phyloP scores from a whole-genome alignment of 1,140 invertebrate genomes.

The Aphidius gifuensis region DNA sequence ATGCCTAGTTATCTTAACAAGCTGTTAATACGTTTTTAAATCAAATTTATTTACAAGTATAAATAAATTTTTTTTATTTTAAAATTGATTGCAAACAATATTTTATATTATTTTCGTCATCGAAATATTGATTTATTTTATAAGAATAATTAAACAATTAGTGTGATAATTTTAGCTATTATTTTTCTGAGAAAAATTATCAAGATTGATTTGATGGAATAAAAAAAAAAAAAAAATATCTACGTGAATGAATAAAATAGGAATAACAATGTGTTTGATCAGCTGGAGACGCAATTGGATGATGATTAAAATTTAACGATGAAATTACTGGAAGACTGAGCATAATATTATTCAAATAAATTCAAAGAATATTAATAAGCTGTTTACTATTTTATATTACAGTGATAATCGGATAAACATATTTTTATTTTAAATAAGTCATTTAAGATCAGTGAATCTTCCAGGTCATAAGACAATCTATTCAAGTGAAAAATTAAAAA shows the following conservation, averaged over 20 bases:
- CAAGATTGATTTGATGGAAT: no score
- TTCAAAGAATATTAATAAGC: conserved; percentile 37
- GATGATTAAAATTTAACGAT: conserved; percentile 30
- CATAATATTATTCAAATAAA: conserved; percentile 37
- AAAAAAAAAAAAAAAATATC: no score
- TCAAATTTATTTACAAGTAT: conserved; percentile 18
- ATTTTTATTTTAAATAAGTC: no score
- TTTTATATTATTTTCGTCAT: no score
- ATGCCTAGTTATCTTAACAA: conserved; percentile 19
- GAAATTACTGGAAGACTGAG: conserved; percentile 45
- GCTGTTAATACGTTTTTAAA: conserved; percentile 24
- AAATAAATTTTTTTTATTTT: background rate
- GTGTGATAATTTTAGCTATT: no score
- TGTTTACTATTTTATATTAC: conserved; percentile 28
- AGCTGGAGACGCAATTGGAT: conserved; percentile 14
- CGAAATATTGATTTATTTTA: no score
- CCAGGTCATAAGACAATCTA: background rate
- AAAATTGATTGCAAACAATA: background rate
- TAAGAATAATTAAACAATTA: no score
- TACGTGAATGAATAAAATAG: no score
- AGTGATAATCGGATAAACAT: no score
- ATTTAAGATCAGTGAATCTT: no score
- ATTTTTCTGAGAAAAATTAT: no score
- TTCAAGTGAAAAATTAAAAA: background rate
- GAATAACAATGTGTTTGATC: background rate